These are phyloP conservation scores for Varecia variegata DNA, from an alignment of 2,797 vertebrate genomes.

Conservation along the genomic window DNA sequence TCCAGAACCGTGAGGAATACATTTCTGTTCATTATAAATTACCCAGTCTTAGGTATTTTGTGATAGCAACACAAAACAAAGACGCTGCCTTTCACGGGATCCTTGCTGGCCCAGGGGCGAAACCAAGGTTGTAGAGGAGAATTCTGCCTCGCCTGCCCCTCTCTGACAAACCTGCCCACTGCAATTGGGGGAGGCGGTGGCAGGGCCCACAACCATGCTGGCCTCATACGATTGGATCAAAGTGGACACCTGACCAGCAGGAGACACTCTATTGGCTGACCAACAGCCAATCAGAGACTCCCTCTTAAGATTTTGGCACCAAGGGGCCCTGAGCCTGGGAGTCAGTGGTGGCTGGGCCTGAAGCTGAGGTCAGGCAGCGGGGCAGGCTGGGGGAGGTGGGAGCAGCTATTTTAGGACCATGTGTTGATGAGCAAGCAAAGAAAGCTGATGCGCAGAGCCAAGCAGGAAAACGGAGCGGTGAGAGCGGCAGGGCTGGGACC, in stretches of 20 bases:
- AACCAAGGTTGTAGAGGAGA: not conserved
- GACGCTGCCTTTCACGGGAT: not conserved
- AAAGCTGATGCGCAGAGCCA: conserved; percentile 13
- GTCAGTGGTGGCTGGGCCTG: not conserved
- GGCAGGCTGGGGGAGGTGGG: not conserved
- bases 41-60: fast-evolving
- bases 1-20: not conserved
- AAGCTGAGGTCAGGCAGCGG: not conserved
- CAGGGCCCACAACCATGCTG: not conserved
- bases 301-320: not conserved
- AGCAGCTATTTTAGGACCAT: conserved; percentile 46
- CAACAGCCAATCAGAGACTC: not conserved
- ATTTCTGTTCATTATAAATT: not conserved
- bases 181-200: not conserved
- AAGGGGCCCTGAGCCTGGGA: not conserved
- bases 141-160: too few relatives aligned
- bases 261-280: not conserved
- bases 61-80: not conserved
- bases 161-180: not conserved
- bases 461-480: not conserved
- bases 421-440: conserved; percentile 59
- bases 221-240: not conserved
- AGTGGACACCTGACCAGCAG: not conserved
- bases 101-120: not conserved
- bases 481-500: not conserved